Conservation (phyloP, 2,797 vertebrate genomes). For the Lycodopsis pacificus region DNA sequence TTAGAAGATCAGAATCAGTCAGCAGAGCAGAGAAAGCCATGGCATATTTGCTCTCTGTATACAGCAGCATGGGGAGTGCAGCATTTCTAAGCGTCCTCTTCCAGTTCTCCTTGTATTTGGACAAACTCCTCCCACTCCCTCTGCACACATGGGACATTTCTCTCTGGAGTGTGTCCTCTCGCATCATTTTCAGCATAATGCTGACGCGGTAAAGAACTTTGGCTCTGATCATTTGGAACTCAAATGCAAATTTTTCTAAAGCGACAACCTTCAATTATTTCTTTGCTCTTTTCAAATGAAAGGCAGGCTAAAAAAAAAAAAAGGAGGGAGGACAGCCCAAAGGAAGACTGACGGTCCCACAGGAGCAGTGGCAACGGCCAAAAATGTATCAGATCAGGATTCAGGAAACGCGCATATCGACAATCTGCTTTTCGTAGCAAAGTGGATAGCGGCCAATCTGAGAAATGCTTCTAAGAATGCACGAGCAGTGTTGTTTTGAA, state of each 20-base stretch:
- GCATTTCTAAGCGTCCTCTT: conserved; percentile 36
- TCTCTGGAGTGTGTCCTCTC: conserved; percentile 49
- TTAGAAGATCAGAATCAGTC: neutral
- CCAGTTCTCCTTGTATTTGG: conserved; percentile 21
- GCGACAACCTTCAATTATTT: conserved; percentile 37
- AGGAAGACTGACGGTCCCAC: conserved; percentile 47
- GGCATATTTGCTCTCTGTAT: conserved; percentile 2
- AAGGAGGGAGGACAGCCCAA: conserved; percentile 20
- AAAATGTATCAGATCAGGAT: conserved; percentile 39
- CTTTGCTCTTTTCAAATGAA: conserved; percentile 37
- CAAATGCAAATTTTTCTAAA: conserved; percentile 29
- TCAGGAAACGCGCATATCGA: conserved; percentile 31
- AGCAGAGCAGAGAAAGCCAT: conserved; percentile 1
- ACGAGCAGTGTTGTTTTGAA: conserved; percentile 20
- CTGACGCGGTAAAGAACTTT: conserved; percentile 55
- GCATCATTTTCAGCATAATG: conserved; percentile 54
- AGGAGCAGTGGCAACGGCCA: conserved; percentile 32
- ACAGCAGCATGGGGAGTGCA: conserved; percentile 5
- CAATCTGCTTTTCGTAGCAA: conserved; percentile 18
- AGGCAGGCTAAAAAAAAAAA: conserved; percentile 11
- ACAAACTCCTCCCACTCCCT: conserved; percentile 46
- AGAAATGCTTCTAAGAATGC: conserved; percentile 7
- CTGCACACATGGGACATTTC: conserved; percentile 47
- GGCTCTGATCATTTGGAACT: conserved; percentile 44
- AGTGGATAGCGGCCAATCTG: conserved; percentile 7